Evolutionary conservation across 2,888 invertebrate genomes (phyloP), one percentile per base, ranked within the genome.

Genomic region (Alcis repandata): DNA sequence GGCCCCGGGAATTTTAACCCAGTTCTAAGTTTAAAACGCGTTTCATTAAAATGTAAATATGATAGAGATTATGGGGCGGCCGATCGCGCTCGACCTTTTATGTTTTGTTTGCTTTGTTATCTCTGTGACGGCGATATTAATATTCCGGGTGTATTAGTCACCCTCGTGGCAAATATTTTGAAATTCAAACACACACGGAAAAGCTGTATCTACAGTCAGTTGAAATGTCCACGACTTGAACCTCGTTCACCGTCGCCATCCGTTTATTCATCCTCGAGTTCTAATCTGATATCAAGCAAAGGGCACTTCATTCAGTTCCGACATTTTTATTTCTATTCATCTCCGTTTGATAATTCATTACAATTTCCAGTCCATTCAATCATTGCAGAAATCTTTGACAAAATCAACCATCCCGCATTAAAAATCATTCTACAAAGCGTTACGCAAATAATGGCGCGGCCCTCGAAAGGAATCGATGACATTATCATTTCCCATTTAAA

Each of bases 401-500:
- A 59, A 59, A 56, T 63, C 46, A 58, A 59, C 70, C 65, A 49
- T 65, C 67, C 48, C 68, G 67, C 60, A 62, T 73, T 69, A 72
- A 59, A 67, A 45, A 59, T 56, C 52, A 57, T 63, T 63, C 40
- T 58, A 51, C 56, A 58, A 61, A 63, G 57, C 63, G 60, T 57
- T 45, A 56, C 59, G 45, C 33, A 67, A 62, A 67, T 62, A 67
- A 67, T 49, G 59, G 53, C 20, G 53, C 20, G 38, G 22, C 48
- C 58, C 38, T 53, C 46, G 63, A 51, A 68, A 27, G 51, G 71
- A 79, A 79, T 79, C 80, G 78, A 82, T 79, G 83, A 79, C 82
- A 83, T 83, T 83, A 83, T 81, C 79, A 83, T 82, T 81, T 79
- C 79, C 78, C 77, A 82, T 82, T 84, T 82, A 79, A 83, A 85